phyloP scores from a whole-genome alignment of 2,888 invertebrate genomes.

The Listrodromus nycthemerus region DNA sequence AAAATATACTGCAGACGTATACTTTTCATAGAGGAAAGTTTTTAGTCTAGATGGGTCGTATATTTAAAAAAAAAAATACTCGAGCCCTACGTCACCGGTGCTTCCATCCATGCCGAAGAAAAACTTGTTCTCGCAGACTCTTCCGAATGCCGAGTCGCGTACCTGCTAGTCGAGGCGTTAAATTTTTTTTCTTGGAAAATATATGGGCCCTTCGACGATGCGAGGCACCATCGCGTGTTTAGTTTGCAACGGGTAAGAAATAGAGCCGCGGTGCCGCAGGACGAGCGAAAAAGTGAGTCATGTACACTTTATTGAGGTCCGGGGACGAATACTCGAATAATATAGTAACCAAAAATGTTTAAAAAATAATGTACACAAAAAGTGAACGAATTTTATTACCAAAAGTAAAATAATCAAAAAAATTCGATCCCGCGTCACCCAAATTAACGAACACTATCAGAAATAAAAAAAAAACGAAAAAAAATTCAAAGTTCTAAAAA shows the following conservation, averaged over 20 bases:
- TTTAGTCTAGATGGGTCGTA: conserved; percentile 10
- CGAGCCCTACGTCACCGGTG: conserved; percentile 31
- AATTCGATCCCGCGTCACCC: too few species aligned
- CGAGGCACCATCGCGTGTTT: conserved; percentile 39
- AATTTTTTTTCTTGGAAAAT: conserved; percentile 37
- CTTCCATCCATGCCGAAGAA: conserved; percentile 21
- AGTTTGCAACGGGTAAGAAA: conserved; percentile 14
- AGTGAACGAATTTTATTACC: not conserved
- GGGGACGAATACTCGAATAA: not conserved
- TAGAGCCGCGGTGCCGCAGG: conserved; percentile 14
- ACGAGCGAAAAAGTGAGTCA: conserved; percentile 9
- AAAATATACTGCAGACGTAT: conserved; percentile 16
- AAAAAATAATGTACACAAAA: not conserved
- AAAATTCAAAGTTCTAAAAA: too few species aligned
- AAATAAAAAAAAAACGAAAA: too few species aligned
- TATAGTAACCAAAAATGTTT: not conserved
- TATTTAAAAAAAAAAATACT: conserved; percentile 35
- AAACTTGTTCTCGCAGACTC: conserved; percentile 36
- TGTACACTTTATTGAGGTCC: conserved; percentile 21
- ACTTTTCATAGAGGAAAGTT: conserved; percentile 25
- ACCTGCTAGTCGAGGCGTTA: conserved; percentile 18
- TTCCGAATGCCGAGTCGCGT: not conserved
- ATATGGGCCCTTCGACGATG: conserved; percentile 40
- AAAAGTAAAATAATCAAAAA: too few species aligned
- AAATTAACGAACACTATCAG: too few species aligned